phyloP scores from a whole-genome alignment of 2,888 invertebrate species.

The Ichneumoninae sp. region DNA sequence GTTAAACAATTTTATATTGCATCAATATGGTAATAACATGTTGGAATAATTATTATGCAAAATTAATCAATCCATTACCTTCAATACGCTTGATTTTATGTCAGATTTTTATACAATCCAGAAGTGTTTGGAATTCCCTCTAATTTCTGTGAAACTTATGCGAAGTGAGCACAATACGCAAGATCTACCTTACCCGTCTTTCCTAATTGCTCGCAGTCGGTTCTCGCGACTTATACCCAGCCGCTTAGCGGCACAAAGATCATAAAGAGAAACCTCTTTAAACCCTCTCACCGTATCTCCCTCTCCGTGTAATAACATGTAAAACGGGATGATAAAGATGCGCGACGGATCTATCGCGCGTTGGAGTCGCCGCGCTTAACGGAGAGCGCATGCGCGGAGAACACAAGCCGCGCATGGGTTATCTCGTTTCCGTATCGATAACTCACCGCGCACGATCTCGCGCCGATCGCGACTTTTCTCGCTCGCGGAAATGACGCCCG shows the following conservation, averaged over 20 bases:
- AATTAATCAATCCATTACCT: too few species aligned
- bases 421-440: constrained; percentile 33
- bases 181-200: too few species aligned
- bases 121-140: too few species aligned
- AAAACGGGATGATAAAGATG: constrained; percentile 24
- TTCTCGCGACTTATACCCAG: neutral
- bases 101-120: too few species aligned
- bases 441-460: constrained; percentile 26
- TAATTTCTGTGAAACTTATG: too few species aligned
- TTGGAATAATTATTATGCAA: too few species aligned
- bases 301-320: constrained; percentile 1
- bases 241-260: neutral
- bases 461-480: constrained; percentile 30
- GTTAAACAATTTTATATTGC: too few species aligned
- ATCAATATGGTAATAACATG: too few species aligned
- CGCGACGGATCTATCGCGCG: constrained; percentile 27
- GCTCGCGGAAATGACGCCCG: constrained; percentile 32
- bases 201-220: constrained; percentile 15
- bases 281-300: neutral
- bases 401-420: constrained; percentile 13
- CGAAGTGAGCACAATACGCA: neutral
- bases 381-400: neutral
- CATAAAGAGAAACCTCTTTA: constrained; percentile 28
- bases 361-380: neutral
- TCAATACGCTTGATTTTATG: too few species aligned